Evolutionary conservation across 2,797 vertebrate genomes (phyloP).

Genomic region (Acanthis flammea): DNA sequence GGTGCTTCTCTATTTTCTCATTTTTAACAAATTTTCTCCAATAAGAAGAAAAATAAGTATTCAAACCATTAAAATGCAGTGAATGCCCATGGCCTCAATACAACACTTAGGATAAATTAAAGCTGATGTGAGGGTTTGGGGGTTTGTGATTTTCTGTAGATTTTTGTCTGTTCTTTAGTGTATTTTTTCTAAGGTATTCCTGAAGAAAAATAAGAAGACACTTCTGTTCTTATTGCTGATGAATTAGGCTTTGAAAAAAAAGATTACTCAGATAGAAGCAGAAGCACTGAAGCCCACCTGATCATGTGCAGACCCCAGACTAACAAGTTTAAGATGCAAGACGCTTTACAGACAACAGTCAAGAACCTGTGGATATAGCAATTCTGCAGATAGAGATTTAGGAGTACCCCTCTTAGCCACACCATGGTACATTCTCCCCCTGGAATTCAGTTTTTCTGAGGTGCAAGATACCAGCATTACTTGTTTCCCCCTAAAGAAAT

Average conservation of each 20-base stretch:
- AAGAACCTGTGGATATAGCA: not conserved
- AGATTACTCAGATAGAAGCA: not conserved
- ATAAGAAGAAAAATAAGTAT: not conserved
- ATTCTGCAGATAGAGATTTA: not conserved
- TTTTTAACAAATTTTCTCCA: not conserved
- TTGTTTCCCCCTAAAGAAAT: not conserved
- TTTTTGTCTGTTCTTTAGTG: not conserved
- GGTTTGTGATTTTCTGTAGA: too few species aligned
- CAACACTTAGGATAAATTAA: not conserved
- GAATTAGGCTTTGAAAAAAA: not conserved
- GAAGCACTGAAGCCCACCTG: not conserved
- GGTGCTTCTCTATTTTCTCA: not conserved
- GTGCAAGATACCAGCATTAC: not conserved
- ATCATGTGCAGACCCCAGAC: not conserved
- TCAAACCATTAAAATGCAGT: not conserved
- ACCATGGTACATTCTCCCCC: rapidly evolving
- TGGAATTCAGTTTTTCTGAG: not conserved
- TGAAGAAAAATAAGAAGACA: not conserved
- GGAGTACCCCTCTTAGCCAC: not conserved
- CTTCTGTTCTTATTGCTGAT: not conserved
- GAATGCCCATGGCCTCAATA: not conserved
- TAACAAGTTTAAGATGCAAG: not conserved
- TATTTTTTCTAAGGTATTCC: not conserved
- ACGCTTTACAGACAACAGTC: not conserved
- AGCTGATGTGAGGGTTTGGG: rapidly evolving